Evolutionary conservation across 2,888 invertebrate species (phyloP), one percentile per base, ranked within the genome.

Genomic region (Mystacides longicornis): DNA sequence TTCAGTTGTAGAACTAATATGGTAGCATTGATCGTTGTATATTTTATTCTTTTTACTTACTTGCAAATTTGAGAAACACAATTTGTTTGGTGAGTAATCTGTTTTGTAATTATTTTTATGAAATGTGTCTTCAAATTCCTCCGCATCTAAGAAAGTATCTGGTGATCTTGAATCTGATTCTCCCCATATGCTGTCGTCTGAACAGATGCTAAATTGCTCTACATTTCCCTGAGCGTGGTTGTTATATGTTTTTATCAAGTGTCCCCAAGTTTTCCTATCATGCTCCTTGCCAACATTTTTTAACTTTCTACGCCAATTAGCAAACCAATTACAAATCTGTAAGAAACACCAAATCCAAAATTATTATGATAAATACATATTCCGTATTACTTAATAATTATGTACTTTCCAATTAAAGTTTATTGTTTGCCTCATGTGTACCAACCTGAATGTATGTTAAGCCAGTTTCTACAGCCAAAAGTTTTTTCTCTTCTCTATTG

Each of bases 271-370:
- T 64, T 81, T 81, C 64, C 82, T 80, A 58, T 82, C 80, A 49
- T 81, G 79, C 64, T 87, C 85, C 43, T 77, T 78, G 60, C 85
- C 85, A 1, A 86, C 86, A 67, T 87, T 87, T 71, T 87, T 87
- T 55, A 88, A 70, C 68, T 88, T 88, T 64, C 88, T 72, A 57
- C 88, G 75, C 88, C 88, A 88, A 65, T 88, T 88, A n/a, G 88
- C 88, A 67, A 88, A 88, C 88, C 88, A 88, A 69, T 88, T 88
- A 65, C 85, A 85, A 55, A 85, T 83, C 83, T 85, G 71, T 49
- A 71, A 71, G 57, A 33, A 49, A 31, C 27, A 19, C 20, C 4
- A 21, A 20, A 20, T 19, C 4, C 20, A 18, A 31, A 11, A 43
- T 43, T 43, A 5, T 43, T 43, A 43, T 18, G 16, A n/a, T 14